Conservation (phyloP, 2,888 invertebrate genomes). For the Limulus polyphemus region DNA sequence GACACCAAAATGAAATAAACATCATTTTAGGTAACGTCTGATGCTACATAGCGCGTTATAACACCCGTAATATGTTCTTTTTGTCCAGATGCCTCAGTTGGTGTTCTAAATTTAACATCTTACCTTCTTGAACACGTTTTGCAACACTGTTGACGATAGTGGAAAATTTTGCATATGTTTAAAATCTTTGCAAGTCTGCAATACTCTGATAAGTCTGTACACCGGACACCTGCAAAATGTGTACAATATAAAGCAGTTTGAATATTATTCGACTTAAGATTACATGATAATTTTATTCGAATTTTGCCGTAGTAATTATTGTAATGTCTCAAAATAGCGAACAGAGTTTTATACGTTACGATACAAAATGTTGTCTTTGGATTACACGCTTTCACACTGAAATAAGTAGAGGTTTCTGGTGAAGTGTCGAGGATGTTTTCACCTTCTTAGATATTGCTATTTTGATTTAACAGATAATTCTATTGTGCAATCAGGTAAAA, state of each 20-base stretch:
- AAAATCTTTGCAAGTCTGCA: constrained; percentile 75
- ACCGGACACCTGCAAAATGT: constrained; percentile 47
- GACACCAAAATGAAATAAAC: too few species aligned
- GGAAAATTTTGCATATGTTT: constrained; percentile 71
- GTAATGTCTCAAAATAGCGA: too few species aligned
- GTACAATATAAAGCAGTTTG: not conserved
- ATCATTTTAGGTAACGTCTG: too few species aligned
- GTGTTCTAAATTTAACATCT: not conserved
- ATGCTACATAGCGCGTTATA: too few species aligned
- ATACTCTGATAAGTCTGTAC: constrained; percentile 67
- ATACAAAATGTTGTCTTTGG: not conserved
- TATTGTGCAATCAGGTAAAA: too few species aligned
- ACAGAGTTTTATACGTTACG: too few species aligned
- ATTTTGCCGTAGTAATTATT: not conserved
- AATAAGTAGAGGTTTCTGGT: not conserved
- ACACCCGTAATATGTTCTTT: too few species aligned
- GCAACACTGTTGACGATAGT: constrained; percentile 78
- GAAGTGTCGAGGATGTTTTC: not conserved
- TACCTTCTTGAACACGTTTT: constrained; percentile 49
- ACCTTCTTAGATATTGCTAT: too few species aligned
- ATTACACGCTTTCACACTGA: not conserved
- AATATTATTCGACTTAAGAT: too few species aligned
- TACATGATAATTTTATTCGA: constrained; percentile 1
- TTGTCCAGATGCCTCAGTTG: too few species aligned
- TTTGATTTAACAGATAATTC: too few species aligned